Percentiles rank a stretch among this genome's conserved stretches.
phyloP scores from a whole-genome alignment of 2,797 vertebrate species.

The Hippopotamyrus pictus region DNA sequence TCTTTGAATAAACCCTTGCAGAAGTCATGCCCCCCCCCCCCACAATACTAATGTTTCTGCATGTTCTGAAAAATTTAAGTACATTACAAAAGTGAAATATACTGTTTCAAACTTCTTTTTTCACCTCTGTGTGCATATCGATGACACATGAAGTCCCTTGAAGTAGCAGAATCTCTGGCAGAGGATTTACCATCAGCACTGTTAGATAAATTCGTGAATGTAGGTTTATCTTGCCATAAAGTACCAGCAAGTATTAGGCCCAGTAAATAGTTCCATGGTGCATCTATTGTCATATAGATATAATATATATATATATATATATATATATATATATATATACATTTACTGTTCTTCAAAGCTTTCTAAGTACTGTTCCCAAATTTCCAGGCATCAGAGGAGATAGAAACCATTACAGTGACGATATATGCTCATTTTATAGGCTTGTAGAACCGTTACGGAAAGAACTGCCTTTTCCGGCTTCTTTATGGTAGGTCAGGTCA shows the following conservation, averaged over 20 bases:
- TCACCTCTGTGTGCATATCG: neutral
- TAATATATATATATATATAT: neutral
- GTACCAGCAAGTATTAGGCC: neutral
- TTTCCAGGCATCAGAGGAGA: neutral
- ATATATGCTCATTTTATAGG: neutral
- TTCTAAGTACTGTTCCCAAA: neutral
- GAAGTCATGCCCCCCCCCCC: neutral
- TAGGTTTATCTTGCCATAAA: slow-evolving; percentile 7
- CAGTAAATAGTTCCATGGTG: neutral
- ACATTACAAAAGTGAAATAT: neutral
- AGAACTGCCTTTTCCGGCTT: neutral
- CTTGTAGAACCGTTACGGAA: neutral
- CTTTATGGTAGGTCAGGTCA: neutral
- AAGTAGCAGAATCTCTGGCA: neutral
- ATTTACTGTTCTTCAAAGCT: neutral
- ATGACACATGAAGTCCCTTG: neutral
- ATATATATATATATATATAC: no score
- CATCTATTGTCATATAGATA: neutral
- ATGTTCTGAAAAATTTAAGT: neutral
- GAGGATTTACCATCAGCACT: neutral
- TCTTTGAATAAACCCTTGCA: neutral
- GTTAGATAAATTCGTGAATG: neutral
- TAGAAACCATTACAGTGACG: neutral
- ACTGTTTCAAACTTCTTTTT: neutral
- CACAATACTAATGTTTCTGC: neutral